Evolutionary conservation across 2,113 vertebrate genomes (phyloP).

Genomic region (Galbula dea): DNA sequence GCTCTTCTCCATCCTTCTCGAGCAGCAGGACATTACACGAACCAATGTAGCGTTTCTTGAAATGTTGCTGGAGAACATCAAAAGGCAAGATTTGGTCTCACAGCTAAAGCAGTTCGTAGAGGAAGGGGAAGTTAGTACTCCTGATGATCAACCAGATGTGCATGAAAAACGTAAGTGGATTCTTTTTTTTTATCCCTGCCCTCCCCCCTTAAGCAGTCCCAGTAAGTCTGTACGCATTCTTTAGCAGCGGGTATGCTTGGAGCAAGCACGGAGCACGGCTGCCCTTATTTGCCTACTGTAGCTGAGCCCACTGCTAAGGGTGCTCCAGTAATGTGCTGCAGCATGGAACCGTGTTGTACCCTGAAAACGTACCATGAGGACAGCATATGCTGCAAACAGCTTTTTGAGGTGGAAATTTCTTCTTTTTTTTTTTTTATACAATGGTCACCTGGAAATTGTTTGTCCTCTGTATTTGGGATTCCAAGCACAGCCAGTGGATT

Average conservation of each 20-base stretch:
- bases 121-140: accelerated
- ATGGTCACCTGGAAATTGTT: not conserved
- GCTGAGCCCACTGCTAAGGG: not conserved
- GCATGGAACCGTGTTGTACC: too few relatives aligned
- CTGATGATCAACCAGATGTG: not conserved
- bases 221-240: accelerated
- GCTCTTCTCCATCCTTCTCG: constrained; percentile 67
- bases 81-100: constrained; percentile 41
- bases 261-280: not conserved
- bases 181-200: not conserved
- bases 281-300: not conserved
- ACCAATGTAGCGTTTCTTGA: not conserved
- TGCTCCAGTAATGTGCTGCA: not conserved
- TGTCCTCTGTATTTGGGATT: accelerated
- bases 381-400: not conserved
- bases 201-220: not conserved
- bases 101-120: constrained; percentile 27
- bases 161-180: constrained; percentile 69
- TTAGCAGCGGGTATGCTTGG: accelerated
- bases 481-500: not conserved
- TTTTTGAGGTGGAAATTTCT: accelerated
- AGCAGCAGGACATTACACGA: constrained; percentile 22
- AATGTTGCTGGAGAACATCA: not conserved
- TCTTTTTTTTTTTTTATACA: not conserved
- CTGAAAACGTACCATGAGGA: too few relatives aligned